These are phyloP conservation scores for Tinamus major DNA, from an alignment of 2,797 vertebrate genomes.

Conservation along the genomic window DNA sequence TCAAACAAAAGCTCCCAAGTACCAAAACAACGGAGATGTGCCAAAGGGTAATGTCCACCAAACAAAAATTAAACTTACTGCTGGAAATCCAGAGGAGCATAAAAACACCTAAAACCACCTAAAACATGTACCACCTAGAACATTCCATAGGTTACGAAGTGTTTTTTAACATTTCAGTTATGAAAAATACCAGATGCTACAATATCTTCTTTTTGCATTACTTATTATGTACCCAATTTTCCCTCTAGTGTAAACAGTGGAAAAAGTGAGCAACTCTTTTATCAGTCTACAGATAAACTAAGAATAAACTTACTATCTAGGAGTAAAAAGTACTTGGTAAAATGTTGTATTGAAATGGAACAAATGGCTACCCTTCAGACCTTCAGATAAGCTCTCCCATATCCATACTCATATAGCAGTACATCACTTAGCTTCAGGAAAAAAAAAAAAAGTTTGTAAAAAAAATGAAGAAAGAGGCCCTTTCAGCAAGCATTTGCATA, in stretches of 20 bases:
- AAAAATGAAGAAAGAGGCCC: slow-evolving; percentile 2
- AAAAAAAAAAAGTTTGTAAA: not conserved
- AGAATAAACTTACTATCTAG: not conserved
- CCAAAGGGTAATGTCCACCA: not conserved
- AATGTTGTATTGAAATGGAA: not conserved
- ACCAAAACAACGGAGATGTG: not conserved
- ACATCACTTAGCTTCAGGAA: not conserved
- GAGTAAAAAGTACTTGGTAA: not conserved
- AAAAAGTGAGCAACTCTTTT: not conserved
- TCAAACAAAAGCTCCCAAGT: not conserved
- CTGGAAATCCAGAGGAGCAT: not conserved
- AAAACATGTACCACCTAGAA: not conserved
- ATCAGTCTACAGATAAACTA: not conserved
- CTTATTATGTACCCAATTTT: not conserved
- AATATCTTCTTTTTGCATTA: not conserved
- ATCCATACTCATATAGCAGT: not conserved
- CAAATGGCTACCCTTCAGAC: not conserved
- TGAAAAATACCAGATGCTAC: not conserved
- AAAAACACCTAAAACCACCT: not conserved
- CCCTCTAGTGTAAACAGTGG: not conserved
- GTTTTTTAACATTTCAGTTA: not conserved
- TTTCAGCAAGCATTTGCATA: not conserved
- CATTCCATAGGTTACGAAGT: too few relatives aligned
- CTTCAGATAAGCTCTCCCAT: not conserved
- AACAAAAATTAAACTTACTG: not conserved